Conservation (phyloP, 2,113 vertebrate species). For the Anhinga rufa region DNA sequence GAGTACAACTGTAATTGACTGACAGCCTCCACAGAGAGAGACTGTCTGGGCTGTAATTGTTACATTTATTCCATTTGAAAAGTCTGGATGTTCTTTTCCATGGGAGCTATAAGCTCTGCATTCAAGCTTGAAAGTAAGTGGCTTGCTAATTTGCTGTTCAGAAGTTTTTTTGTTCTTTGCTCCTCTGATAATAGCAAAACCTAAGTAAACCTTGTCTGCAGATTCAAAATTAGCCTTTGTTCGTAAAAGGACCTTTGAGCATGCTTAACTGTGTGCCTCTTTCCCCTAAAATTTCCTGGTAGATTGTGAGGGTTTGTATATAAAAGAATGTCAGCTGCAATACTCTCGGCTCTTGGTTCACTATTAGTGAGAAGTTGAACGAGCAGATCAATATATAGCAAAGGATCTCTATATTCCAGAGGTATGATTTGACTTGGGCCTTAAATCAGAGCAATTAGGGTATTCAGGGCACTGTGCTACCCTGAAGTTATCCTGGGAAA, state of each 20-base stretch:
- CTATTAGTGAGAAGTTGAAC: neutral
- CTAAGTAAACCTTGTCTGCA: neutral
- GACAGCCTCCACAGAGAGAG: neutral
- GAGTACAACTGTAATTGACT: neutral
- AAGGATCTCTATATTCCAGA: neutral
- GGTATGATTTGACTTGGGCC: neutral
- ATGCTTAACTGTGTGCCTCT: neutral
- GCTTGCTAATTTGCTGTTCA: neutral
- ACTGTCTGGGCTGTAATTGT: neutral
- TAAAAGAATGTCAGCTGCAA: neutral
- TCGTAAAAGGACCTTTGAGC: neutral
- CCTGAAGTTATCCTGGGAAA: neutral
- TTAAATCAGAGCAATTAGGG: neutral
- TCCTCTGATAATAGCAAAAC: neutral
- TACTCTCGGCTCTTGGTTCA: accelerated
- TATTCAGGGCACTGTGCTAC: neutral
- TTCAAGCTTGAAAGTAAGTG: neutral
- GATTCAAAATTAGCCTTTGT: neutral
- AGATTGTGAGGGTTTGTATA: neutral
- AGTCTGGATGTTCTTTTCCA: neutral
- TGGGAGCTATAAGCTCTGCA: neutral
- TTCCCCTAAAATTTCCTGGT: neutral
- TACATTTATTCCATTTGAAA: neutral
- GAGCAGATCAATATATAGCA: neutral
- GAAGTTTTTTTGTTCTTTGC: neutral